Base-by-base conservation (phyloP, 30 jellyfish, hydroid and myxozoan species). In the Aurelia sp. region DNA sequence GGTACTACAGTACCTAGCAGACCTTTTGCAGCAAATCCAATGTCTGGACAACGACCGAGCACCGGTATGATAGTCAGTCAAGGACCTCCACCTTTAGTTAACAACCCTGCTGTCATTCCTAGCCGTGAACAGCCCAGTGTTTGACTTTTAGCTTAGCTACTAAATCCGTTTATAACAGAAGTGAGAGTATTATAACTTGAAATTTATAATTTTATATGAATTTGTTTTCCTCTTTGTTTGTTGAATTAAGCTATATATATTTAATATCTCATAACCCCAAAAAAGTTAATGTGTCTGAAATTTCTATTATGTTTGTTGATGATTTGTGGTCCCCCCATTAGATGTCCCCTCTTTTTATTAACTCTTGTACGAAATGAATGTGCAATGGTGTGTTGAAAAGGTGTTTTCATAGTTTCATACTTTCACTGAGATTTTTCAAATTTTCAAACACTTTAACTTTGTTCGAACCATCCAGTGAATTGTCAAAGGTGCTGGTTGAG, bases 1-100 rank as follows among this genome's bases (percentile, higher is more conserved):
- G 93, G 66, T 10, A 19, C 55, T 10, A n/a, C 78, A 55, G 57
- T 51, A 17, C 93, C 78, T 8, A 65, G 66, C 88, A 84, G 93
- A 65, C 88, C 93, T 13, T 76, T 70, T 50, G 60, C 77, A 48
- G 48, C 62, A 16, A 41, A 22, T 10, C 73, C 78, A 20, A 68
- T 33, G 31, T 11, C 69, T 33, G 84, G 75, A 18, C 87, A 62
- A 19, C 35, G 84, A 64, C 79, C 87, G 38, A 77, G 48, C 67
- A 44, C 53, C 33, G 73, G 73, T 33, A 50, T 63, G 52, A 51
- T 66, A 8, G 79, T 60, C 16, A 88, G 93, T 6, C 95, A 91
- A 79, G 98, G 98, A 22, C 98, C 98, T 19, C 98, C 98, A 19
- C 98, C 98, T 11, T 86, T 91, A 16, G 92, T 91, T 19, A 85